Evolutionary conservation across 2,888 invertebrate genomes (phyloP), one percentile per base, ranked within the genome.

Genomic region (Hoplodrina ambigua): DNA sequence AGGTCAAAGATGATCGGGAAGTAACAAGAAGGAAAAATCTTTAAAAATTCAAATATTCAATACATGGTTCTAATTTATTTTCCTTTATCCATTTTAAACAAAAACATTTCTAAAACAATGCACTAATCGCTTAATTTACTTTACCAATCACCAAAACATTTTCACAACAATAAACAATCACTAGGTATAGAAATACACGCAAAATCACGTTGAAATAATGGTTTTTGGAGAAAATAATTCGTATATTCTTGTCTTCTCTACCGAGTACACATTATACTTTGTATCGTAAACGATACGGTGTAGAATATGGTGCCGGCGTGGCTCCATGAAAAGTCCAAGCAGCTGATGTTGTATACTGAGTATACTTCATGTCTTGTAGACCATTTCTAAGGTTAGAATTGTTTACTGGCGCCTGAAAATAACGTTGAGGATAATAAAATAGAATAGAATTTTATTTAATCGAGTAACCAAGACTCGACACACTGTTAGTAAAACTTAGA

Each of bases 261-360:
- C 8, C 37, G 37, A 37, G 25, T 25, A 37, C 37, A 37, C 37
- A 44, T n/a, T 66, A 79, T 17, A 8, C 64, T 64, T 53, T 78
- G 52, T 61, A 60, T 55, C 71, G 71, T 17, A 37, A 59, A 61
- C 78, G 76, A 61, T 83, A 75, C 17, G 78, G 71, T 52, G 76
- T 55, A 41, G 83, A 61, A 46, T 69, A 78, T 5, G 85, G 81
- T 1, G 73, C 71, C 44, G 80, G 72, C 25, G 83, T 76, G 13
- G 62, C 82, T 50, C 94, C 94, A 72, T 95, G 94, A 73, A 96
- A 95, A 1, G 92, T 88, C 95, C 95, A 93, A n/a, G 93, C 90
- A 15, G 93, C 86, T 15, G 93, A 87, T 2, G 87, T 85, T 15
- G 92, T 88, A 76, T 92, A 92, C 0, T 94, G 86, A 2, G 94